Evolutionary conservation across 2,113 vertebrate genomes (phyloP), one percentile per base, ranked within the genome.

Genomic region (Oryzias javanicus): DNA sequence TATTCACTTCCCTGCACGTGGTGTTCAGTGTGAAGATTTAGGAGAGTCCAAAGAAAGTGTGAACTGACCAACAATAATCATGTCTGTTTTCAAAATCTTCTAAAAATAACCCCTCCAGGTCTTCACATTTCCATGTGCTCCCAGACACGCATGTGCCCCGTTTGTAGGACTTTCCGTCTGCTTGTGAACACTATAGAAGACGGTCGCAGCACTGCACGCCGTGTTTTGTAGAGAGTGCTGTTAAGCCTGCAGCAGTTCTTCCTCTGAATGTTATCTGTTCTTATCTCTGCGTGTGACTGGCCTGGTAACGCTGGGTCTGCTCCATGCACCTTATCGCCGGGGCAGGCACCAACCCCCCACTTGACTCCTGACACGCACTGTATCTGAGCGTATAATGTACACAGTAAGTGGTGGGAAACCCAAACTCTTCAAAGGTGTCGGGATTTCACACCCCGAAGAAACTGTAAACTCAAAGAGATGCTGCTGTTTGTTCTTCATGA

Each of bases 241-340:
- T 78, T 19, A 42, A 76, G 78, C 81, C 81, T 79, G 74, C 83
- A 86, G 88, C 87, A 67, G 60, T 82, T 83, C 75, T 82, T 76
- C 77, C 80, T 72, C 52, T 90, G 86, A 91, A 90, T 90, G 74
- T 85, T 91, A 90, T 90, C 89, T 84, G 67, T 55, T 75, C 79
- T 90, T 90, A 91, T 91, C 90, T 86, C 50, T 72, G 57, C 77
- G 78, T 90, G 87, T 81, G 86, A 89, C 84, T 83, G 80, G 82
- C 85, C 88, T 72, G 83, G 82, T 77, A 88, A 87, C 89, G 89
- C 81, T 83, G 78, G 80, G 78, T 48, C 70, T 76, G 80, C 81
- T 85, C 79, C 80, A 72, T 71, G 8, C 10, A 45, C 59, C 84
- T 84, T 89, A 91, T 90, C 89, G 74, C 82, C 46, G 49, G 74